Evolutionary conservation across 2,113 vertebrate genomes (phyloP).

Genomic region (Silurus asotus): DNA sequence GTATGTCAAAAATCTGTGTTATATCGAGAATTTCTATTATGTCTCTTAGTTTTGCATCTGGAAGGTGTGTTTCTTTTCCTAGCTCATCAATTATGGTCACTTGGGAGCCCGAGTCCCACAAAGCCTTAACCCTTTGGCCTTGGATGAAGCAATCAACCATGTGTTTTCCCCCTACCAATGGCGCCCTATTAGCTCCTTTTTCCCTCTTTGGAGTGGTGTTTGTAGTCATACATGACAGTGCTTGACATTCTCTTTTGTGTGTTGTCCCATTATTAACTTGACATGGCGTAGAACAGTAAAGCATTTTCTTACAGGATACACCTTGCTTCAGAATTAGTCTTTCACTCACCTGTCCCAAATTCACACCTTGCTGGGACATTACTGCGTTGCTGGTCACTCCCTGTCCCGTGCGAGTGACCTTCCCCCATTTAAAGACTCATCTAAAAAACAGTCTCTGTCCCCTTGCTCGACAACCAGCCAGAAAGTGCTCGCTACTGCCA

Average conservation of each 20-base stretch:
- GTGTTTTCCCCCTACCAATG: slow-evolving; percentile 41
- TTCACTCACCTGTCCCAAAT: background rate
- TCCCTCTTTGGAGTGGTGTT: too few relatives aligned
- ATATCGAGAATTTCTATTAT: slow-evolving; percentile 47
- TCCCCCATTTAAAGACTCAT: slow-evolving; percentile 33
- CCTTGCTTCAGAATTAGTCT: background rate
- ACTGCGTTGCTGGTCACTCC: background rate
- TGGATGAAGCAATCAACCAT: slow-evolving; percentile 47
- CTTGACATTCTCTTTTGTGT: background rate
- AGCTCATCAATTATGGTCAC: slow-evolving; percentile 49
- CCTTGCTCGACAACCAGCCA: slow-evolving; percentile 33
- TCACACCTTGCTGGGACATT: background rate
- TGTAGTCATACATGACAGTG: background rate
- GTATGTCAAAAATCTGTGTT: slow-evolving; percentile 19
- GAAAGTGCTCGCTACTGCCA: slow-evolving; percentile 52
- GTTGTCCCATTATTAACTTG: background rate
- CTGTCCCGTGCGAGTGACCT: slow-evolving; percentile 43
- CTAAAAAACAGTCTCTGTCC: background rate
- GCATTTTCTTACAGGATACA: background rate
- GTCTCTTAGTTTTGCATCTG: slow-evolving; percentile 37
- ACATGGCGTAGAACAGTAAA: background rate
- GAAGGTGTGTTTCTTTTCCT: slow-evolving; percentile 38
- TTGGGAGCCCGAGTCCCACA: slow-evolving; percentile 53
- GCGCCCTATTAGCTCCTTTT: too few relatives aligned
- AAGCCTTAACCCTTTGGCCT: slow-evolving; percentile 15